phyloP scores from a whole-genome alignment of 2,888 invertebrate species.

The Drosophila nr. perissopoda region DNA sequence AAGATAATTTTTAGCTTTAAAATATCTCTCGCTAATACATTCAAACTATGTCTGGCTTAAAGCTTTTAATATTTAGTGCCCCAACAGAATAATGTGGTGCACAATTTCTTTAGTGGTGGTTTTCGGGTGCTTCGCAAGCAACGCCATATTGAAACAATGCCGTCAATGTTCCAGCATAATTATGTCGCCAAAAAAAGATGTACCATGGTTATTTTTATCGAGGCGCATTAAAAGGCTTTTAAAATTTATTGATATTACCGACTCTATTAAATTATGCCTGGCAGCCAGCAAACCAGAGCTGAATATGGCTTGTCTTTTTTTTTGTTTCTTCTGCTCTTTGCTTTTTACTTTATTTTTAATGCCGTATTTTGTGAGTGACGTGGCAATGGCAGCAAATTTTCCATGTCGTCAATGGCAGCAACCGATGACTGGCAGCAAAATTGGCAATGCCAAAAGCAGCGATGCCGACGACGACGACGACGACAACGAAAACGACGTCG shows the following conservation, averaged over 20 bases:
- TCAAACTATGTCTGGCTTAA: conserved; percentile 1
- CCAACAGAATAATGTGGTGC: conserved; percentile 4
- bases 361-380: conserved; percentile 70
- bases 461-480: conserved; percentile 19
- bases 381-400: conserved; percentile 76
- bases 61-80: conserved; percentile 1
- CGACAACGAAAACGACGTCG: conserved; percentile 6
- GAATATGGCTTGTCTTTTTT: conserved; percentile 44
- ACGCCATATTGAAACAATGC: conserved; percentile 41
- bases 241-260: conserved; percentile 80
- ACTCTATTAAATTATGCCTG: conserved; percentile 80
- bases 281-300: conserved; percentile 38
- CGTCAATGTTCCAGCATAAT: conserved; percentile 61
- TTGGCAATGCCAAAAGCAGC: conserved; percentile 76
- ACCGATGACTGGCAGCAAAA: conserved; percentile 77
- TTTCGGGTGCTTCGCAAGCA: conserved; percentile 10
- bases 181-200: conserved; percentile 63
- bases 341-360: conserved; percentile 35
- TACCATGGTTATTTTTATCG: conserved; percentile 69
- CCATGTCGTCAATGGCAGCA: conserved; percentile 75
- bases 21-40: neutral
- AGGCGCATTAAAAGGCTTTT: conserved; percentile 80
- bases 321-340: conserved; percentile 7
- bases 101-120: conserved; percentile 20
- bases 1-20: neutral